A percentile compares a stretch with the other conserved stretches of the same genome.
These are phyloP conservation scores for Botia kubotai DNA, from an alignment of 2,797 vertebrate genomes.

Conservation along the genomic window DNA sequence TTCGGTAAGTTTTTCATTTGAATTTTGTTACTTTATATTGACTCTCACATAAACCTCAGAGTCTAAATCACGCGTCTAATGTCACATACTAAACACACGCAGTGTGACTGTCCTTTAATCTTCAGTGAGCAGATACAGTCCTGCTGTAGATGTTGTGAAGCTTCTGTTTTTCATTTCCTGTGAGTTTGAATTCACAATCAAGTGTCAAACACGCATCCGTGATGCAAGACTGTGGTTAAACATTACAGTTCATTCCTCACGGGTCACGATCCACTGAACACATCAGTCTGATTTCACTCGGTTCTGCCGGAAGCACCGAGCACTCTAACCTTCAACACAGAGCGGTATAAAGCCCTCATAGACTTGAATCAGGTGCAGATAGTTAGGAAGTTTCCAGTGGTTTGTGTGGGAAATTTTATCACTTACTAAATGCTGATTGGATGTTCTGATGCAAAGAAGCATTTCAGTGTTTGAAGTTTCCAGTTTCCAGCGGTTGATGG, in stretches of 20 bases:
- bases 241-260: conserved; percentile 49
- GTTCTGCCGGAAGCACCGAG: too few relatives aligned
- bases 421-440: not conserved
- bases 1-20: conserved; percentile 68
- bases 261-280: not conserved
- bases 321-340: not conserved
- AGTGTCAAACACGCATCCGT: not conserved
- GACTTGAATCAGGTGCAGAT: conserved; percentile 21
- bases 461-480: too few relatives aligned
- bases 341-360: not conserved
- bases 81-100: too few relatives aligned
- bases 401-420: conserved; percentile 20
- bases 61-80: too few relatives aligned
- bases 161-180: not conserved
- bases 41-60: not conserved
- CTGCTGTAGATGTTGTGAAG: not conserved
- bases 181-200: not conserved
- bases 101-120: too few relatives aligned
- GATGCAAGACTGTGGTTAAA: conserved; percentile 48
- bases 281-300: too few relatives aligned
- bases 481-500: too few relatives aligned
- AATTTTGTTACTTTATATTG: not conserved
- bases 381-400: conserved; percentile 18
- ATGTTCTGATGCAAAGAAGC: not conserved
- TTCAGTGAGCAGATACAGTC: too few relatives aligned